Evolutionary conservation across 2,888 invertebrate genomes (phyloP), one percentile per base, ranked within the genome.

Genomic region (Acrocyrtus sp.): DNA sequence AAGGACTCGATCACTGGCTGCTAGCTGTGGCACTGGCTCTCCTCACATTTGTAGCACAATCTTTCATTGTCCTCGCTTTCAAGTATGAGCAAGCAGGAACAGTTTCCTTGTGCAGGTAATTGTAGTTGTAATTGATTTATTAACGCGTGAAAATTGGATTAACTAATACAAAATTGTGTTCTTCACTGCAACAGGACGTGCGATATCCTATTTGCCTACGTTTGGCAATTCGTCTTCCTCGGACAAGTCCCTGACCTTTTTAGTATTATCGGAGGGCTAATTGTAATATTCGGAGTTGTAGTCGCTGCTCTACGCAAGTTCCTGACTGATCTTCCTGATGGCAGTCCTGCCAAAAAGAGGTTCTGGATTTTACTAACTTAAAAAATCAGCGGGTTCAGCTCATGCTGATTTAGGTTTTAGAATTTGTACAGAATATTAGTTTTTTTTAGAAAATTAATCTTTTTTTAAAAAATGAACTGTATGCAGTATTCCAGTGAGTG

Each of bases 11-110:
- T 0, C 67, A 80, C 19, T 78, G 80, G 78, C 10, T 61, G 5
- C 10, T 78, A n/a, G 76, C 75, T 1, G 51, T 54, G 1, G 67
- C 48, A 1, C 86, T 95, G 74, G 94, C 92, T 47, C 84, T 92
- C 58, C 93, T 94, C 82, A 94, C 94, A 86, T 95, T 95, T 84
- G 87, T 92, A 54, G 95, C 95, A 1, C 95, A 95, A 85, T 93
- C 94, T 81, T 86, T 94, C 66, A 85, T 95, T 34, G 96, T 95
- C n/a, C 86, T 94, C 83, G 92, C 95, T 1, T 85, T 95, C 78
- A 94, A 95, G 84, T 88, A 93, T 84, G 95, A 96, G 83, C 94
- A 95, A 85, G 95, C 95, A 5, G 95, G 95, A 0, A 94, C 95
- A 17, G 94, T 95, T 1, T 92, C 95, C 0, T 93, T 95, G 76